Evolutionary conservation across 2,888 invertebrate species (phyloP), one percentile per base, ranked within the genome.

Genomic region (Notodonta ziczac): DNA sequence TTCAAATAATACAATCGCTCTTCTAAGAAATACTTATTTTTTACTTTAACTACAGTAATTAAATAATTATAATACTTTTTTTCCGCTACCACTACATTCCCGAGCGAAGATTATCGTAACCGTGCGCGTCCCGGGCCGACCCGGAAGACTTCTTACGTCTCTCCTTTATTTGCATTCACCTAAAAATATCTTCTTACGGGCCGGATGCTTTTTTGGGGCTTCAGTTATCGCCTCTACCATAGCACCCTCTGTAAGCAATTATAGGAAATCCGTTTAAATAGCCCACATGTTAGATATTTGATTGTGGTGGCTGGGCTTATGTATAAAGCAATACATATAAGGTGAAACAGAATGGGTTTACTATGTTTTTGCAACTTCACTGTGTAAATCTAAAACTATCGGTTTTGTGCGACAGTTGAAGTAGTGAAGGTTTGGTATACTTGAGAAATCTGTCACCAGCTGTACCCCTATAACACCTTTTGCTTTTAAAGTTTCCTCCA

Each of bases 121-220:
- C 51, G 51, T 52, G 52, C 9, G 32, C 52, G 50, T 51, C 51
- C 51, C 16, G 51, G 51, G 8, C 52, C 5, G 32, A 32, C 32
- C 52, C 52, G 52, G 52, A 52, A 52, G 52, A 32, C 24, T 16
- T 52, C 16, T 52, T 52, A 10, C 32, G 32, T 4, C 5, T 24
- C 50, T 9, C 52, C 32, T 52, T 52, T 52, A 52, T 52, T 52
- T 52, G 12, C 24, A 52, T 16, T 32, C 32, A 16, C 46, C 16
- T 14, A 48, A 52, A 24, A 52, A 52, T 52, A 52, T 52, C 52
- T 24, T 24, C 32, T 52, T 52, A 52, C 32, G 52, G 50, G 12
- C 52, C 32, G 9, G 46, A 50, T 32, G 12, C 52, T 35, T 32
- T 52, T 13, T 52, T 13, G 24, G 52, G 6, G 32, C 51, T 9